Evolutionary conservation across 2,888 invertebrate genomes (phyloP).

Genomic region (Opisthograptis luteolata): DNA sequence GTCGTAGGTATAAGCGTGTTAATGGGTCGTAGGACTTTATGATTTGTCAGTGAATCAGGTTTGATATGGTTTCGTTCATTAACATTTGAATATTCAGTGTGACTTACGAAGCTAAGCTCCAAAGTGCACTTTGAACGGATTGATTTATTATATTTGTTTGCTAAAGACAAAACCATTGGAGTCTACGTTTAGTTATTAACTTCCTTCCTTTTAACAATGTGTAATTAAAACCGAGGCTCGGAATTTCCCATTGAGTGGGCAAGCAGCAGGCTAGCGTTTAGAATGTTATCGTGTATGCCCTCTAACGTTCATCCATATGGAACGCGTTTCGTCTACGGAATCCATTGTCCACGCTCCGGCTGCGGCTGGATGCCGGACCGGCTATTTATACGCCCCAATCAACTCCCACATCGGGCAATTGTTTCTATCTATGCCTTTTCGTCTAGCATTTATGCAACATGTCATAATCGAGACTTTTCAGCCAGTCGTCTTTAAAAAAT

Average conservation of each 20-base stretch:
- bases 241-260: constrained; percentile 43
- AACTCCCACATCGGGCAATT: constrained; percentile 60
- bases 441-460: constrained; percentile 45
- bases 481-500: neutral
- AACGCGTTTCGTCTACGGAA: constrained; percentile 77
- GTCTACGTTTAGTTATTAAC: constrained; percentile 19
- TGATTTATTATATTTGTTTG: neutral
- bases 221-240: constrained; percentile 33
- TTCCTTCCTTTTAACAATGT: constrained; percentile 36
- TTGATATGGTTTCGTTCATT: too few relatives aligned
- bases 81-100: too few relatives aligned
- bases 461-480: constrained; percentile 20
- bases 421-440: constrained; percentile 53
- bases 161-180: constrained; percentile 1
- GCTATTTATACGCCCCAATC: constrained; percentile 76
- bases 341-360: constrained; percentile 74
- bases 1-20: too few relatives aligned
- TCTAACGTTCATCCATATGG: constrained; percentile 80
- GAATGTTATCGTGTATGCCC: constrained; percentile 62
- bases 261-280: constrained; percentile 47
- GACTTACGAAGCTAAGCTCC: too few relatives aligned
- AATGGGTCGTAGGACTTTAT: too few relatives aligned
- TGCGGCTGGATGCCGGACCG: constrained; percentile 56
- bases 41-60: too few relatives aligned
- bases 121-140: neutral